These are phyloP conservation scores for Dryadula phaetusa DNA, from an alignment of 2,888 invertebrate species.

Conservation along the genomic window DNA sequence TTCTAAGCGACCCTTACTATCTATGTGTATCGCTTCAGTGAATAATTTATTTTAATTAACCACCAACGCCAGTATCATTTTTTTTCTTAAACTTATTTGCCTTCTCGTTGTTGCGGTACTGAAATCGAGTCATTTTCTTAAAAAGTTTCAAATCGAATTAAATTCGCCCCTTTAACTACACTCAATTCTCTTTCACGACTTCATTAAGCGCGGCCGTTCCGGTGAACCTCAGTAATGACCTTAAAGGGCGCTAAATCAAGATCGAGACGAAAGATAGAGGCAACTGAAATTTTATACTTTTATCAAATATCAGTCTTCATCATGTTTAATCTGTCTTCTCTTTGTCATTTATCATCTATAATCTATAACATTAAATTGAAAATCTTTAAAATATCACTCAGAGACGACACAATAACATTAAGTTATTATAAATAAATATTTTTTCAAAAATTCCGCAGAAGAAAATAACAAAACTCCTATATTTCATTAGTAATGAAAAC, in stretches of 20 bases:
- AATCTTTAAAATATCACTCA: background rate
- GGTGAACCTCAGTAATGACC: conserved; percentile 82
- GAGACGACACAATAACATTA: background rate
- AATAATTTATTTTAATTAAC: conserved; percentile 81
- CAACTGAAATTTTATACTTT: conserved; percentile 41
- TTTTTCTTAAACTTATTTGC: conserved; percentile 71
- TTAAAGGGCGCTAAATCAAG: conserved; percentile 82
- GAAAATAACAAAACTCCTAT: background rate
- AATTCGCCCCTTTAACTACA: conserved; percentile 83
- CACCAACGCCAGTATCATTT: conserved; percentile 72
- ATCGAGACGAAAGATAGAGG: conserved; percentile 51
- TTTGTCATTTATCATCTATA: conserved; percentile 9
- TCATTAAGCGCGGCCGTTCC: conserved; percentile 81
- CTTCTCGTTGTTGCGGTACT: conserved; percentile 66
- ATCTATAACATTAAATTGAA: background rate
- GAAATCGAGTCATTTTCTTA: conserved; percentile 77
- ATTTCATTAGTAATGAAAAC: conserved; percentile 17
- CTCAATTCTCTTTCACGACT: conserved; percentile 83
- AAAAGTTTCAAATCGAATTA: conserved; percentile 83
- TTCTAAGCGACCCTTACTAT: conserved; percentile 31
- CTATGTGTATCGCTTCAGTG: conserved; percentile 62
- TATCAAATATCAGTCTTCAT: conserved; percentile 45
- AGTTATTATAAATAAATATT: background rate
- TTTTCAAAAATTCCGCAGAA: background rate
- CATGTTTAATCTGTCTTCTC: conserved; percentile 18